Evolutionary conservation across 2,113 vertebrate species (phyloP), one percentile per base, ranked within the genome.

Genomic region (Burhinus bistriatus): DNA sequence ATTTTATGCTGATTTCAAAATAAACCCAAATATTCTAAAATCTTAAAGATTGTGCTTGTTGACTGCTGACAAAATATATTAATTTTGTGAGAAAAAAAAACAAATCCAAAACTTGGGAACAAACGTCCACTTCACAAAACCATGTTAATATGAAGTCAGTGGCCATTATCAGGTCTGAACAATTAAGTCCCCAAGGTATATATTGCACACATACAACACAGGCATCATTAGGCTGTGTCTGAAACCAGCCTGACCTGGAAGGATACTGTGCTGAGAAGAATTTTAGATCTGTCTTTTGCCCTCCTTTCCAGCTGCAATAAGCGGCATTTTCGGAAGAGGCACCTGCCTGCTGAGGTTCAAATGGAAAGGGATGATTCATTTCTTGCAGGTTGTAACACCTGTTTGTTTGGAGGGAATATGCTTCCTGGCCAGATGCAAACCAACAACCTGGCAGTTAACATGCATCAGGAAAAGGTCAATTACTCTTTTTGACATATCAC

Each of bases 401-500:
- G n/a, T n/a, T n/a, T n/a, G 36, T 42, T 34, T 64, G 57, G 12
- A 66, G 11, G 6, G 40, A 73, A 27, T 21, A 32, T 12, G 40
- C 7, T 12, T 4, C 27, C 32, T 51, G 15, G 20, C 26, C 52
- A 45, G 36, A 52, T 7, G 84, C 32, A 86, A 34, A 61, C 36
- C 38, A 87, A 44, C 5, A 40, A n/a, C 21, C 45, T 78, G 42
- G 19, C n/a, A 65, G 58, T 42, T 62, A 73, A 64, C 22, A 54
- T 5, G 14, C n/a, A n/a, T 18, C 2, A 13, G 27, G 29, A 66
- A 22, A 83, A 78, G 72, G 34, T 54, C 49, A 92, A 85, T 62
- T 34, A 40, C 5, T 51, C 23, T 90, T 55, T 55, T 72, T 0
- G 0, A 29, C 4, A 0, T 27, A 71, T 49, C 61, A 40, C 36